Evolutionary conservation across 2,888 invertebrate genomes (phyloP).

Genomic region (Petrophora chlorosata): DNA sequence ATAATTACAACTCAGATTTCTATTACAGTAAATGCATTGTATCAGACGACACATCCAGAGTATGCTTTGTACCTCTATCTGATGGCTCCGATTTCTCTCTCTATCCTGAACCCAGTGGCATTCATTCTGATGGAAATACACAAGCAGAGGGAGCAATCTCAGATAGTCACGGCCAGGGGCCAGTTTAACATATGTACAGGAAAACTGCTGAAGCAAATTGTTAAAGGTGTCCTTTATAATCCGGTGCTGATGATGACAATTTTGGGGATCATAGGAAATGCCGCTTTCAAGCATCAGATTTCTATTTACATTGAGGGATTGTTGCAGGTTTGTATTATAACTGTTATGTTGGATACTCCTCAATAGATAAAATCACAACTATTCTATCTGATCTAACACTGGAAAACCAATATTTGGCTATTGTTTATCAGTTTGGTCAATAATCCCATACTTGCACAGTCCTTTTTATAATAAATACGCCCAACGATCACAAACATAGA

Average conservation of each 20-base stretch:
- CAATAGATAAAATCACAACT: too few relatives aligned
- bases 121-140: constrained; percentile 94
- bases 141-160: constrained; percentile 74
- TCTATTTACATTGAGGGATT: constrained; percentile 90
- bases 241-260: constrained; percentile 96
- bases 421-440: too few relatives aligned
- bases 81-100: constrained; percentile 96
- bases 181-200: constrained; percentile 54
- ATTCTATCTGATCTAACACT: too few relatives aligned
- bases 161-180: constrained; percentile 43
- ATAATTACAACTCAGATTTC: too few relatives aligned
- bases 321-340: constrained; percentile 85
- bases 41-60: constrained; percentile 93
- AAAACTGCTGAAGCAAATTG: constrained; percentile 74
- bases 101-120: constrained; percentile 95
- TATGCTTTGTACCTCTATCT: constrained; percentile 95
- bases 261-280: constrained; percentile 94
- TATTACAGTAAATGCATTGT: constrained; percentile 93
- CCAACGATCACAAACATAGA: too few relatives aligned
- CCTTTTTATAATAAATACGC: too few relatives aligned
- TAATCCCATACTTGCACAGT: too few relatives aligned
- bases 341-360: too few relatives aligned
- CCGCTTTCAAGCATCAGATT: constrained; percentile 90
- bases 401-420: too few relatives aligned
- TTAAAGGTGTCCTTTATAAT: constrained; percentile 91